These are phyloP conservation scores for Apotomis turbidana DNA, from an alignment of 2,888 invertebrate genomes.

Conservation along the genomic window DNA sequence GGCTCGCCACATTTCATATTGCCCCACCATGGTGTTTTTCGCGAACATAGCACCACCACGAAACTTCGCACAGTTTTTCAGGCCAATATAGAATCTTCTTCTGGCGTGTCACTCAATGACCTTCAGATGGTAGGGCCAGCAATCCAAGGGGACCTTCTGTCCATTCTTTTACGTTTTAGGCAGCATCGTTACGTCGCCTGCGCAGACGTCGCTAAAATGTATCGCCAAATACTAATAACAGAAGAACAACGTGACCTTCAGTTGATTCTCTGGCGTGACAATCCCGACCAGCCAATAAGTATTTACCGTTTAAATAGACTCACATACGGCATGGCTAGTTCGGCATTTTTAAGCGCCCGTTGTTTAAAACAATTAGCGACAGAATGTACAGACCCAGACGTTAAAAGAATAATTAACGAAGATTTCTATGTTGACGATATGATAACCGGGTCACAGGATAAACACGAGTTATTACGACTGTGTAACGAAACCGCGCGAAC, in stretches of 20 bases:
- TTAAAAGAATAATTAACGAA: background rate
- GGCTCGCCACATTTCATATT: slow-evolving; percentile 39
- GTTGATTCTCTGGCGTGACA: slow-evolving; percentile 39
- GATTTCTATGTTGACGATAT: slow-evolving; percentile 9
- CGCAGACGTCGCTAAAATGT: slow-evolving; percentile 41
- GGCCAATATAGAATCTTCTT: too few relatives aligned
- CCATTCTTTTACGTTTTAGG: slow-evolving; percentile 45
- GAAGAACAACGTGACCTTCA: slow-evolving; percentile 34
- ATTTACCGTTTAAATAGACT: background rate
- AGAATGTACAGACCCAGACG: slow-evolving; percentile 3
- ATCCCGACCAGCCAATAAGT: background rate
- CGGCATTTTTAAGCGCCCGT: slow-evolving; percentile 3
- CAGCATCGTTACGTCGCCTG: slow-evolving; percentile 32
- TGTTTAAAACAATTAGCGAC: slow-evolving; percentile 6
- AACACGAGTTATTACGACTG: background rate
- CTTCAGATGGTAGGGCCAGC: slow-evolving; percentile 44
- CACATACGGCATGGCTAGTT: background rate
- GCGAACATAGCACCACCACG: too few relatives aligned
- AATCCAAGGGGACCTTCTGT: slow-evolving; percentile 41
- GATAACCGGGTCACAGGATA: background rate
- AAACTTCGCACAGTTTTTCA: too few relatives aligned
- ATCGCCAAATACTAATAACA: slow-evolving; percentile 35
- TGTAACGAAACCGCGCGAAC: background rate
- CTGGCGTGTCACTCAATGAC: slow-evolving; percentile 14
- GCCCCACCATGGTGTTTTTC: slow-evolving; percentile 43